Percentiles rank a stretch among this genome's conserved stretches.
phyloP scores from a whole-genome alignment of 2,113 vertebrate species.

The Hydropotes inermis region DNA sequence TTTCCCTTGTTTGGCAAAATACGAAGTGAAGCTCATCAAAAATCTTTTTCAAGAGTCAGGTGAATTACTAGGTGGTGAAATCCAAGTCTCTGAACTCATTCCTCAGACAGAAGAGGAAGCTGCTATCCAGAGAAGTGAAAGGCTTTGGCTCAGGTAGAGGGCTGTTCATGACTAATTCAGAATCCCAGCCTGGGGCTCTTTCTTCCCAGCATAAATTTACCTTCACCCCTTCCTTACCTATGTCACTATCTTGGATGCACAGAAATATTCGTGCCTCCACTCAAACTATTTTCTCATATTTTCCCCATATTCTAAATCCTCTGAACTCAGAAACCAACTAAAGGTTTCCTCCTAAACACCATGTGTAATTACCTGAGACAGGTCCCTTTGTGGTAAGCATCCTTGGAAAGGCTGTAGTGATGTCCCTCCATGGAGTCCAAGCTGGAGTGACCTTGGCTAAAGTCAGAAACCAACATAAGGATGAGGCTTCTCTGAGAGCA shows the following conservation, averaged over 20 bases:
- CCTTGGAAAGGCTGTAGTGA: neutral
- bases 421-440: neutral
- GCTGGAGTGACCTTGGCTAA: conserved; percentile 29
- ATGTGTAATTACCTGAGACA: conserved; percentile 9
- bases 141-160: neutral
- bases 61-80: neutral
- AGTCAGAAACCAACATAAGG: conserved; percentile 25
- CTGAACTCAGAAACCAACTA: neutral
- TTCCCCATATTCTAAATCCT: neutral
- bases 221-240: neutral
- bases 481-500: neutral
- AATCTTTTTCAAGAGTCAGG: neutral
- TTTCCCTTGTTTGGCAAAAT: conserved; percentile 19
- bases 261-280: neutral
- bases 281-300: neutral
- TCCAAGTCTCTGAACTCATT: neutral
- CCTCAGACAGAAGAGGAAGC: neutral
- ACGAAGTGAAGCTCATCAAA: neutral
- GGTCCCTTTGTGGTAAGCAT: neutral
- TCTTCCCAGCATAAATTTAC: neutral
- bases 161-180: neutral
- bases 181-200: neutral
- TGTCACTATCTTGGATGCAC: neutral
- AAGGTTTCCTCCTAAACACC: neutral
- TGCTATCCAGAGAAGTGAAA: neutral